These are phyloP conservation scores for Patiria miniata DNA, from an alignment of 35 echinoderm and acorn worm species.

Conservation along the genomic window DNA sequence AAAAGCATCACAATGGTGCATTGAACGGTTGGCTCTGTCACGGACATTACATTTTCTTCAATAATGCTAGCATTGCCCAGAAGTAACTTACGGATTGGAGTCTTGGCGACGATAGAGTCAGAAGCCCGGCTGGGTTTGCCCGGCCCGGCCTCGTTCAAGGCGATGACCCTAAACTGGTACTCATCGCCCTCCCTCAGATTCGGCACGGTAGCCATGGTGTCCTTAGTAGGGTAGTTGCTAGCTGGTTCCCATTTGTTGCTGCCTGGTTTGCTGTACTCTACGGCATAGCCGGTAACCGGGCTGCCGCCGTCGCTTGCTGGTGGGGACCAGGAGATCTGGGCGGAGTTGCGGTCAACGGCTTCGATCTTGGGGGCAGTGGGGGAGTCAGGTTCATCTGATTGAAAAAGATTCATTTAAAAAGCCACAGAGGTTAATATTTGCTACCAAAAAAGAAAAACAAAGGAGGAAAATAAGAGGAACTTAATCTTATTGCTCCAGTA, in stretches of 20 bases:
- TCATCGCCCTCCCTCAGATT: slow-evolving; percentile 76
- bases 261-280: slow-evolving; percentile 63
- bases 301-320: slow-evolving; percentile 89
- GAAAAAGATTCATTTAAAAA: too few relatives aligned
- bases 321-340: slow-evolving; percentile 66
- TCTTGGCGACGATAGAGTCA: slow-evolving; percentile 62
- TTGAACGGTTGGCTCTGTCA: too few relatives aligned
- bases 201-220: slow-evolving; percentile 51
- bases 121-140: slow-evolving; percentile 88
- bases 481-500: too few relatives aligned
- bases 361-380: slow-evolving; percentile 68
- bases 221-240: slow-evolving; percentile 67
- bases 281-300: slow-evolving; percentile 84
- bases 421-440: not conserved
- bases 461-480: too few relatives aligned
- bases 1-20: too few relatives aligned
- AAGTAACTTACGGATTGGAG: slow-evolving; percentile 77
- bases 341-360: slow-evolving; percentile 65
- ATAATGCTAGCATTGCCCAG: too few relatives aligned
- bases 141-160: slow-evolving; percentile 82
- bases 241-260: slow-evolving; percentile 73
- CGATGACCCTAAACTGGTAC: slow-evolving; percentile 91
- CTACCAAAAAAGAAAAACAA: too few relatives aligned
- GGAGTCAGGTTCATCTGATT: slow-evolving; percentile 91
- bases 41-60: too few relatives aligned